phyloP scores from a whole-genome alignment of 1,140 invertebrate genomes.

The Chironomus striatipennis region DNA sequence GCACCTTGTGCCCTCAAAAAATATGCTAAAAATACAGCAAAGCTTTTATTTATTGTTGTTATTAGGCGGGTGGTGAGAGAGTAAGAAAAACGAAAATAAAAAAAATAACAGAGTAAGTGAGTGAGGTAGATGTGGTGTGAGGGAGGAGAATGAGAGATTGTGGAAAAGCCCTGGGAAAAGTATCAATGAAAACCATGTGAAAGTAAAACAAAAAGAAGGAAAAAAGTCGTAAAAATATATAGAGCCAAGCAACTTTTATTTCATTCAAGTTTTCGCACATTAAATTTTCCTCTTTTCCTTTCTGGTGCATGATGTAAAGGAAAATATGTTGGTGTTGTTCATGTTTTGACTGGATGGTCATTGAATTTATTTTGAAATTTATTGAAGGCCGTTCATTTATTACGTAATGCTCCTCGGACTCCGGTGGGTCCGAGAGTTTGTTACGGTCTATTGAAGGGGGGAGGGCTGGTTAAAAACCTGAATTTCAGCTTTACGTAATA shows the following conservation, averaged over 20 bases:
- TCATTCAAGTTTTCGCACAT: constrained; percentile 12
- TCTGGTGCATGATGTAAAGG: background rate
- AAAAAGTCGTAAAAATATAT: constrained; percentile 11
- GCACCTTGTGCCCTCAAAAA: too few relatives aligned
- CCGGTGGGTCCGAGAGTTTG: too few relatives aligned
- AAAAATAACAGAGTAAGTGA: background rate
- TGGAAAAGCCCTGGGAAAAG: constrained; percentile 9
- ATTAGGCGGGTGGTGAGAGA: background rate
- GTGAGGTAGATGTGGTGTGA: too few relatives aligned
- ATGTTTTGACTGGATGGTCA: too few relatives aligned
- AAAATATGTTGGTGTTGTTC: too few relatives aligned
- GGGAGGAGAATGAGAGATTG: background rate
- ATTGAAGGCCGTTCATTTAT: too few relatives aligned
- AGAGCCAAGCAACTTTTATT: constrained; percentile 2
- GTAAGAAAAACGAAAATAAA: background rate
- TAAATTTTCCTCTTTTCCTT: background rate
- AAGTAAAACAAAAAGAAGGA: constrained; percentile 7
- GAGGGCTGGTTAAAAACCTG: too few relatives aligned
- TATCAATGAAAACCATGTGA: constrained; percentile 12
- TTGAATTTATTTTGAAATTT: too few relatives aligned
- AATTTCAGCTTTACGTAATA: too few relatives aligned
- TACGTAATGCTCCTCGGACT: too few relatives aligned
- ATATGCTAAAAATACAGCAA: background rate
- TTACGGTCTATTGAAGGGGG: too few relatives aligned
- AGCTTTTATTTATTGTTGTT: constrained; percentile 14